Evolutionary conservation across 1,140 invertebrate genomes (phyloP).

Genomic region (Drosophila malerkotliana): DNA sequence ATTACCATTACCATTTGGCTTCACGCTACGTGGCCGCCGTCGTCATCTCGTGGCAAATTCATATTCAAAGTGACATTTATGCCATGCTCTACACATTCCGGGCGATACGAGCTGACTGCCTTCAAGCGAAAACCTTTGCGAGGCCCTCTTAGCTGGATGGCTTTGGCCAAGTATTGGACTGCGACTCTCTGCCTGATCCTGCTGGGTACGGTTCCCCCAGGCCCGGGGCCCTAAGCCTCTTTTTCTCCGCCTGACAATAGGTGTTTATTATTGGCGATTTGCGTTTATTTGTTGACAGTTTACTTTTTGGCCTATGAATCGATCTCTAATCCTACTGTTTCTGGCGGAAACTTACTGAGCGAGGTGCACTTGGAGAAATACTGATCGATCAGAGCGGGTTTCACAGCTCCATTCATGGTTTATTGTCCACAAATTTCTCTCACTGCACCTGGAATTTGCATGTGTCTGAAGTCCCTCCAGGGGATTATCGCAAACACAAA

Average conservation of each 20-base stretch:
- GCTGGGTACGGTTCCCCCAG: constrained; percentile 29
- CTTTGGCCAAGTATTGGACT: constrained; percentile 13
- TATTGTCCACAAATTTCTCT: constrained; percentile 1
- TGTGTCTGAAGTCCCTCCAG: constrained; percentile 15
- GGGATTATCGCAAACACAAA: constrained; percentile 39
- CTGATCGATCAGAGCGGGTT: not conserved
- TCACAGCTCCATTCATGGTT: not conserved
- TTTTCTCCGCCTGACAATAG: constrained; percentile 45
- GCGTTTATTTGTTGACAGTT: constrained; percentile 80
- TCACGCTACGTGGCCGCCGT: constrained; percentile 68
- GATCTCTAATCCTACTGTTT: constrained; percentile 46
- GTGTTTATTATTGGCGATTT: constrained; percentile 76
- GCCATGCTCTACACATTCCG: constrained; percentile 81
- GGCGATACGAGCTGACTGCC: constrained; percentile 73
- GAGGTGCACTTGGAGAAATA: constrained; percentile 41
- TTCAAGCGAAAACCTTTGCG: constrained; percentile 44
- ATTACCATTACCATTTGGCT: constrained; percentile 52
- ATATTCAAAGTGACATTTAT: constrained; percentile 80
- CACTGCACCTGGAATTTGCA: constrained; percentile 60
- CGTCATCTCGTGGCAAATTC: constrained; percentile 68
- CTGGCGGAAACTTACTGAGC: constrained; percentile 15
- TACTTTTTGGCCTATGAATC: constrained; percentile 76
- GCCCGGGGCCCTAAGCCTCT: constrained; percentile 21
- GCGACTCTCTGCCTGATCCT: constrained; percentile 6
- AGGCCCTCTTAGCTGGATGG: constrained; percentile 30